Conservation (phyloP, 1,140 invertebrate species). For the Bombus impatiens region DNA sequence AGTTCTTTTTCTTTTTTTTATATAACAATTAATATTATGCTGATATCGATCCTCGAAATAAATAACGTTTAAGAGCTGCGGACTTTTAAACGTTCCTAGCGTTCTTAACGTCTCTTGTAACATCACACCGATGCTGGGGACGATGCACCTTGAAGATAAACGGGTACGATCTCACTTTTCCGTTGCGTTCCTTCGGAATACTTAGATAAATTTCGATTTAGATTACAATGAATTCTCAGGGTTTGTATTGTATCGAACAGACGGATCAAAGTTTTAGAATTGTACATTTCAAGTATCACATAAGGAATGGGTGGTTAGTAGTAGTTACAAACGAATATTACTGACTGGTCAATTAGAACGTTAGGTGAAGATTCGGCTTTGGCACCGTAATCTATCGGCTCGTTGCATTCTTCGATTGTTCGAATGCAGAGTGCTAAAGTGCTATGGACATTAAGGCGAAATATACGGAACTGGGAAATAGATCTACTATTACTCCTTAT, state of each 20-base stretch:
- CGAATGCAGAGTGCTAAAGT: constrained; percentile 24
- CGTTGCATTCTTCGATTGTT: background rate
- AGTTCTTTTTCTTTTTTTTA: constrained; percentile 42
- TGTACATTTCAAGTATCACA: background rate
- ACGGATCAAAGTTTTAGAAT: background rate
- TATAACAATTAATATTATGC: constrained; percentile 72
- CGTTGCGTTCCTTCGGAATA: background rate
- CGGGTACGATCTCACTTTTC: background rate
- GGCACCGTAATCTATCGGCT: background rate
- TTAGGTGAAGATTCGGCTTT: background rate
- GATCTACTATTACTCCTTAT: constrained; percentile 15
- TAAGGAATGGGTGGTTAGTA: background rate
- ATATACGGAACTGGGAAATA: constrained; percentile 6
- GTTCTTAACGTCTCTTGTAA: constrained; percentile 14
- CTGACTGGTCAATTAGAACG: background rate
- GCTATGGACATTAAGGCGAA: background rate
- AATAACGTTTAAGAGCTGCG: constrained; percentile 54
- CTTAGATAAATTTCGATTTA: background rate
- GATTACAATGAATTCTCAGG: background rate
- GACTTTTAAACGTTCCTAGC: constrained; percentile 50
- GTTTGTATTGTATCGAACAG: background rate
- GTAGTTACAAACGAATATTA: background rate
- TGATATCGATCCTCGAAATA: constrained; percentile 68
- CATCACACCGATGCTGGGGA: constrained; percentile 22
- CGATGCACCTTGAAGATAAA: constrained; percentile 39